Evolutionary conservation across 2,888 invertebrate species (phyloP).

Genomic region (Melieria omissa): DNA sequence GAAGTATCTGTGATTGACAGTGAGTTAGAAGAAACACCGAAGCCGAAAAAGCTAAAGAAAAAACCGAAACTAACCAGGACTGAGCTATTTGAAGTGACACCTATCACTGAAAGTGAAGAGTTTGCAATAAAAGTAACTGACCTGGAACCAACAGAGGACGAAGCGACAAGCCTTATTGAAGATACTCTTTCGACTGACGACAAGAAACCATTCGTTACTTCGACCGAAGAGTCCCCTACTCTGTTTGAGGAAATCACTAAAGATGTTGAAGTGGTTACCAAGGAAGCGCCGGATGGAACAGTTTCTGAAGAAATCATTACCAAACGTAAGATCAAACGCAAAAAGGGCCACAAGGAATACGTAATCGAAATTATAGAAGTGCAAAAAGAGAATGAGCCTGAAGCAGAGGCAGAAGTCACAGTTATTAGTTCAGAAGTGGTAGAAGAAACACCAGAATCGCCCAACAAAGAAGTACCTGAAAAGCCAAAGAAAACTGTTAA

Average conservation of each 20-base stretch:
- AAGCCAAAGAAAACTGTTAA: slow-evolving; percentile 48
- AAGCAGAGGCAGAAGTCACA: slow-evolving; percentile 62
- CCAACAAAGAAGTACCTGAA: slow-evolving; percentile 37
- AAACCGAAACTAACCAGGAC: slow-evolving; percentile 37
- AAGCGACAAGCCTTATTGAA: slow-evolving; percentile 9
- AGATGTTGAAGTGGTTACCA: slow-evolving; percentile 52
- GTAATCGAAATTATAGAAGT: slow-evolving; percentile 68
- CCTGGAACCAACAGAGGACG: slow-evolving; percentile 35
- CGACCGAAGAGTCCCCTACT: slow-evolving; percentile 27
- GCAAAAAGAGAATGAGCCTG: slow-evolving; percentile 63
- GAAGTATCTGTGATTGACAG: slow-evolving; percentile 52
- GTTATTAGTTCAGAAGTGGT: slow-evolving; percentile 60
- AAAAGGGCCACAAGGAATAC: slow-evolving; percentile 66
- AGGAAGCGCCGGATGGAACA: slow-evolving; percentile 60
- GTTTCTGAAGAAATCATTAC: slow-evolving; percentile 63
- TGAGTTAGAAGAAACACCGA: slow-evolving; percentile 49
- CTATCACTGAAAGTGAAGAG: slow-evolving; percentile 43
- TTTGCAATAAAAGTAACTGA: slow-evolving; percentile 43
- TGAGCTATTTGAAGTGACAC: slow-evolving; percentile 37
- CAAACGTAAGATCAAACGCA: slow-evolving; percentile 68
- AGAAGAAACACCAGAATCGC: slow-evolving; percentile 36
- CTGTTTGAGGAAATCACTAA: slow-evolving; percentile 50
- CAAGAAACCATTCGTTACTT: slow-evolving; percentile 19
- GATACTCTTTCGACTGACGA: neutral
- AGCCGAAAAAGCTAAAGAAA: slow-evolving; percentile 47